These are phyloP conservation scores for Oligia fasciuncula DNA, from an alignment of 2,888 invertebrate species.

Conservation along the genomic window DNA sequence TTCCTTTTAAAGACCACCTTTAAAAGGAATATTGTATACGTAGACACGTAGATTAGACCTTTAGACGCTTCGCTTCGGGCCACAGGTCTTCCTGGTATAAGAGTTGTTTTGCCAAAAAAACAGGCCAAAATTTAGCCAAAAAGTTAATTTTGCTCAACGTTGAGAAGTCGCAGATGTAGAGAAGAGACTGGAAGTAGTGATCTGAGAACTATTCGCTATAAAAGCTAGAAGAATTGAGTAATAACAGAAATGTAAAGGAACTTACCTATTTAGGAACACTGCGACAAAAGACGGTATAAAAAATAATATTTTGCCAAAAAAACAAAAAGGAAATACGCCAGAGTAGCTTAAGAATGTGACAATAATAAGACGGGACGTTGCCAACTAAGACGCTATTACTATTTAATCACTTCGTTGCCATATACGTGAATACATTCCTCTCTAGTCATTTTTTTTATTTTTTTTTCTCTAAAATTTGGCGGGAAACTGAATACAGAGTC, in stretches of 20 bases:
- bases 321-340: conserved; percentile 69
- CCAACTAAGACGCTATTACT: conserved; percentile 81
- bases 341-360: conserved; percentile 86
- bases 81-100: conserved; percentile 83
- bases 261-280: conserved; percentile 44
- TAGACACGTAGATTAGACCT: conserved; percentile 88
- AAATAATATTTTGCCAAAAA: conserved; percentile 65
- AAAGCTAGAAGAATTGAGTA: conserved; percentile 30
- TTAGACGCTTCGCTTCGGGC: conserved; percentile 88
- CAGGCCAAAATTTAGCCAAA: conserved; percentile 81
- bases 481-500: conserved; percentile 76
- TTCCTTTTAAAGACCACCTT: conserved; percentile 65
- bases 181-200: conserved; percentile 9
- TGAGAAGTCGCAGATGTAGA: conserved; percentile 52
- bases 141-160: conserved; percentile 65
- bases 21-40: conserved; percentile 80
- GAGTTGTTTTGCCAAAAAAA: conserved; percentile 82
- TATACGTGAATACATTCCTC: conserved; percentile 84
- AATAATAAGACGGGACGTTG: conserved; percentile 85
- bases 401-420: conserved; percentile 76
- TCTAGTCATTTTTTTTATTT: conserved; percentile 85
- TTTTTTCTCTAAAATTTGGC: conserved; percentile 71
- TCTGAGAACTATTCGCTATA: conserved; percentile 31
- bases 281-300: conserved; percentile 51
- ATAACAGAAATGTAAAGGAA: conserved; percentile 37